Evolutionary conservation across 2,113 vertebrate genomes (phyloP), one percentile per base, ranked within the genome.

Genomic region (Etheostoma cragini): DNA sequence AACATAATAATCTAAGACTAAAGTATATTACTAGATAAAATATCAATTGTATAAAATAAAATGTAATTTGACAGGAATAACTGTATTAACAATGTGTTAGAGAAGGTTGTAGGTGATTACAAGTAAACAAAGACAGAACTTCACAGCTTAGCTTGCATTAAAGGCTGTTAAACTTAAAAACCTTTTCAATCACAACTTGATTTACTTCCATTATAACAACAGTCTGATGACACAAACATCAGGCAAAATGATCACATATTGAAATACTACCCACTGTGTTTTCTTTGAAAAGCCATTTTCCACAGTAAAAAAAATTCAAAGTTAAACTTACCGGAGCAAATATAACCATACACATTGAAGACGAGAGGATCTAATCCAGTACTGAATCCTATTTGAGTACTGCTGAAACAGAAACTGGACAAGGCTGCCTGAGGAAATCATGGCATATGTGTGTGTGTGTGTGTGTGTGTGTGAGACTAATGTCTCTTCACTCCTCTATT

Each of bases 321-420:
- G 30, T 35, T 35, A 8, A 62, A 62, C 57, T 63, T 64, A 74
- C 72, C 26, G 96, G 96, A 94, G 97, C 96, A 94, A 97, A 97
- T 95, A 98, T 97, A 94, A 97, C 97, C 97, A 98, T 97, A 96
- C 97, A 97, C 96, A 97, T 97, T 97, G 97, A 96, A 95, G 96
- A 96, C 35, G 4, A 94, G 82, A 93, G 94, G 95, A 94, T 95
- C 2, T 24, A 72, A 57, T 71, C 95, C 96, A 95, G 95, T 42
- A 42, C 38, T 42, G 38, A 42, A 42, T 42, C 38, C 38, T 42
- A 42, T 10, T 42, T 42, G 38, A 42, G 38, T 42, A 42, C 38
- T 42, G 38, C 38, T 11, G 92, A 72, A 63, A 72, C 93, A 92
- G 5, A 64, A 50, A n/a, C 54, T 57, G 87, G 85, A 95, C 92